A percentile compares a stretch with the other conserved stretches of the same genome.
Evolutionary conservation across 2,797 vertebrate species (phyloP).

Genomic region (Hydrophis major): DNA sequence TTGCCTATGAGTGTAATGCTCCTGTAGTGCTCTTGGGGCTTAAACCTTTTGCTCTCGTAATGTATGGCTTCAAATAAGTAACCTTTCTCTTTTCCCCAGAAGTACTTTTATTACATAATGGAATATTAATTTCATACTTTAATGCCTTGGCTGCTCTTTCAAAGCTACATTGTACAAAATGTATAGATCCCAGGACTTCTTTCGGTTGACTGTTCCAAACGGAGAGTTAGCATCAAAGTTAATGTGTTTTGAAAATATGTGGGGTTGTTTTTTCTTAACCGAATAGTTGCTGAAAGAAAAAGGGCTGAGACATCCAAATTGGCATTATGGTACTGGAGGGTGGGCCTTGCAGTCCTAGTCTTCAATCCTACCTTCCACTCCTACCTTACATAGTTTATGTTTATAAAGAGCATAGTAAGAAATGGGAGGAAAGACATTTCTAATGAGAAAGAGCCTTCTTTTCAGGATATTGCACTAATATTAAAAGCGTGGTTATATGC

Average conservation of each 20-base stretch:
- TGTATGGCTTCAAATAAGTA: neutral
- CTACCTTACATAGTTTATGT: neutral
- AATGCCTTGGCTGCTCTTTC: neutral
- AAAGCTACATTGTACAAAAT: neutral
- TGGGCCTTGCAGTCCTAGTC: neutral
- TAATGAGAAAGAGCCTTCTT: neutral
- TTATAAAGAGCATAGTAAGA: neutral
- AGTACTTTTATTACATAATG: slow-evolving; percentile 12
- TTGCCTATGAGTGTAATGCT: accelerated
- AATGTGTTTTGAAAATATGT: accelerated
- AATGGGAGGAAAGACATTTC: neutral
- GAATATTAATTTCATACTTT: neutral
- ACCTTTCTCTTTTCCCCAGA: neutral
- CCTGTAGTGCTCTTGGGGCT: neutral
- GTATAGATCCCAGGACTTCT: neutral
- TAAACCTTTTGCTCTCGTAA: neutral
- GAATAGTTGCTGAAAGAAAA: neutral
- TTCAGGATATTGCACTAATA: neutral
- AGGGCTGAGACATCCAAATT: neutral
- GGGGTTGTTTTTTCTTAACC: neutral
- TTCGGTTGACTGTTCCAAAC: neutral
- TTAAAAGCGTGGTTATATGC: neutral
- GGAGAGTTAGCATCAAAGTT: neutral
- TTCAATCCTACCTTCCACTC: neutral
- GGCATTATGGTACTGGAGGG: neutral